Evolutionary conservation across 2,113 vertebrate genomes (phyloP), one percentile per base, ranked within the genome.

Genomic region (Heloderma charlesbogerti): DNA sequence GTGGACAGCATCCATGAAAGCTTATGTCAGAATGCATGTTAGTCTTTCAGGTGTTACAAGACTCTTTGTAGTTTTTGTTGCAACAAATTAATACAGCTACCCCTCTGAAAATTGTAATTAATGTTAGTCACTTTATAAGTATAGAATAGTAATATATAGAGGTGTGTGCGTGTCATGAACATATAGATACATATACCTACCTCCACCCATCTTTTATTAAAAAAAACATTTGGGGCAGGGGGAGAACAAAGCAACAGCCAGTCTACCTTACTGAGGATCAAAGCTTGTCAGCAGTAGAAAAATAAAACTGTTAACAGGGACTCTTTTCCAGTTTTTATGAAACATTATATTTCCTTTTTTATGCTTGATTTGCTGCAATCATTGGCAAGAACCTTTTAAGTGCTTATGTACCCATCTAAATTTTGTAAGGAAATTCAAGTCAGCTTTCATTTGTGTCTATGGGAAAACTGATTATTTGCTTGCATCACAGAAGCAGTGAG

Each of bases 321-420:
- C 34, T 20, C 22, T 86, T 71, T 54, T 37, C 31, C 4, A 91
- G 82, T 57, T 94, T 93, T 95, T 87, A 89, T 86, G 89, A 0
- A 63, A 63, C 27, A 7, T 43, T 18, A 81, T 83, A 84, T 92
- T 84, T 88, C n/a, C 74, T 69, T 92, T 86, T 88, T 37, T 15
- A 66, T 69, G 60, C 40, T n/a, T 77, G 25, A 51, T 90, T 88
- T 54, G 22, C 34, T 94, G 93, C 88, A 92, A 15, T 4, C 57
- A 79, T 80, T 74, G 69, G 60, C 37, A 89, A 75, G 29, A 94
- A 79, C 6, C 92, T 92, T 90, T 89, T 90, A 90, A 84, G 57
- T 92, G 69, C 63, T 43, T 4, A 83, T n/a, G 27, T 74, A 86
- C 37, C 16, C 43, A 94, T 90, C 22, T 92, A 93, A 94, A 78